These are phyloP conservation scores for Bimastos eiseni DNA, from an alignment of 2,888 invertebrate genomes.

Conservation along the genomic window DNA sequence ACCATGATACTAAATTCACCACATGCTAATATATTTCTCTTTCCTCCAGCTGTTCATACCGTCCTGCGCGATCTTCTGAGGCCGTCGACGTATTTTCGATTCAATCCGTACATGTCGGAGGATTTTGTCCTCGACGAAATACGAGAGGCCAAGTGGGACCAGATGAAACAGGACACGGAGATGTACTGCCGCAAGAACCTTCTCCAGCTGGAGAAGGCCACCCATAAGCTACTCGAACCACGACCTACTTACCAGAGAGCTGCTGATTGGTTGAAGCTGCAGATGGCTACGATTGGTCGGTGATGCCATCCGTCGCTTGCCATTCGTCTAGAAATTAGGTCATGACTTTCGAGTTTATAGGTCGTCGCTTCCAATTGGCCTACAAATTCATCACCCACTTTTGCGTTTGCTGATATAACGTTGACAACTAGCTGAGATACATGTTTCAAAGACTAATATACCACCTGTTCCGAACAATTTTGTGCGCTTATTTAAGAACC, in stretches of 20 bases:
- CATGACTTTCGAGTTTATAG: neutral
- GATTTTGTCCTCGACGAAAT: slow-evolving; percentile 81
- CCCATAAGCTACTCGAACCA: slow-evolving; percentile 47
- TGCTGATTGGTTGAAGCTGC: slow-evolving; percentile 31
- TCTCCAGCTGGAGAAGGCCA: slow-evolving; percentile 67
- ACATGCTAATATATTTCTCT: neutral
- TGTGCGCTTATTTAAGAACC: neutral
- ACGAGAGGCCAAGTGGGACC: slow-evolving; percentile 72
- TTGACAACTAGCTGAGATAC: neutral
- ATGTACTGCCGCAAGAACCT: slow-evolving; percentile 82
- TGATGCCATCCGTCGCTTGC: neutral
- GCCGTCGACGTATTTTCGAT: slow-evolving; percentile 76
- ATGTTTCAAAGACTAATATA: no score
- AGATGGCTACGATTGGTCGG: slow-evolving; percentile 25
- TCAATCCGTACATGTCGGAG: slow-evolving; percentile 84
- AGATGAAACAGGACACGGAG: slow-evolving; percentile 74
- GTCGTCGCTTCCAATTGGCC: neutral
- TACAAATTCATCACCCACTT: neutral
- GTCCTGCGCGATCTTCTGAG: slow-evolving; percentile 64
- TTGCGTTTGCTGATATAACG: neutral
- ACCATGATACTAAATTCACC: no score
- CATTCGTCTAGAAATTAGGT: neutral
- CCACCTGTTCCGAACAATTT: neutral
- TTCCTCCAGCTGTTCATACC: slow-evolving; percentile 69
- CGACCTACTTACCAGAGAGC: slow-evolving; percentile 47